A percentile compares a stretch with the other conserved stretches of the same genome.
phyloP scores from a whole-genome alignment of 2,113 vertebrate species.

The Chascanopsetta lugubris region DNA sequence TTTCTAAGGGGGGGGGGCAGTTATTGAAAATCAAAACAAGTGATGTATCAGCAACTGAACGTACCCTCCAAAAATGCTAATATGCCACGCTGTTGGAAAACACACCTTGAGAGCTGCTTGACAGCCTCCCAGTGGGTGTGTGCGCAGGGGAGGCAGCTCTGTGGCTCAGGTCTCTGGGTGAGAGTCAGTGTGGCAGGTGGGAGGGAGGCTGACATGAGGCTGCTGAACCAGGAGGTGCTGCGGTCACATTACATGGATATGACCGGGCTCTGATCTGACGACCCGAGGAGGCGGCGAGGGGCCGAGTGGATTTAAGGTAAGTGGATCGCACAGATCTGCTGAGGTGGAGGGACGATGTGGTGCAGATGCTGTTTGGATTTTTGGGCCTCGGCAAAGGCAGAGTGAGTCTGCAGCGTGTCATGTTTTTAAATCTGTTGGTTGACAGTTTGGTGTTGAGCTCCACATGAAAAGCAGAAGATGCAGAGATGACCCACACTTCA shows the following conservation, averaged over 20 bases:
- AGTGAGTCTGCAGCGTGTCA: conserved; percentile 2
- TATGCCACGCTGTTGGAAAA: not conserved
- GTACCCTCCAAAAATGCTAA: not conserved
- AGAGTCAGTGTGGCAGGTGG: conserved; percentile 35
- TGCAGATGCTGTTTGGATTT: too few relatives aligned
- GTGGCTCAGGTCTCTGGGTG: not conserved
- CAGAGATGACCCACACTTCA: too few relatives aligned
- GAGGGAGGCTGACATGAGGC: not conserved
- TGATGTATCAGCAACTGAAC: not conserved
- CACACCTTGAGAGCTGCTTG: conserved; percentile 3
- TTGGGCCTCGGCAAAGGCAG: not conserved
- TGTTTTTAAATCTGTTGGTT: not conserved
- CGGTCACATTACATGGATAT: not conserved
- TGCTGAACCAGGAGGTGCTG: not conserved
- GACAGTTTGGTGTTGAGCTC: not conserved
- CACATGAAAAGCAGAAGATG: too few relatives aligned
- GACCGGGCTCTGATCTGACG: too few relatives aligned
- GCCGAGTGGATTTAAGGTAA: too few relatives aligned
- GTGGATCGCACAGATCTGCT: too few relatives aligned
- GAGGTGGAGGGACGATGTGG: too few relatives aligned
- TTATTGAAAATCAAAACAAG: conserved; percentile 13
- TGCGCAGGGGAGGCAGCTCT: conserved; percentile 5
- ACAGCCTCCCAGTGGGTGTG: conserved; percentile 33
- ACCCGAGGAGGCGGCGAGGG: too few relatives aligned
- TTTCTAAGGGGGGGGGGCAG: not conserved